Evolutionary conservation across 2,797 vertebrate genomes (phyloP).

Genomic region (Neostethus bicornis): DNA sequence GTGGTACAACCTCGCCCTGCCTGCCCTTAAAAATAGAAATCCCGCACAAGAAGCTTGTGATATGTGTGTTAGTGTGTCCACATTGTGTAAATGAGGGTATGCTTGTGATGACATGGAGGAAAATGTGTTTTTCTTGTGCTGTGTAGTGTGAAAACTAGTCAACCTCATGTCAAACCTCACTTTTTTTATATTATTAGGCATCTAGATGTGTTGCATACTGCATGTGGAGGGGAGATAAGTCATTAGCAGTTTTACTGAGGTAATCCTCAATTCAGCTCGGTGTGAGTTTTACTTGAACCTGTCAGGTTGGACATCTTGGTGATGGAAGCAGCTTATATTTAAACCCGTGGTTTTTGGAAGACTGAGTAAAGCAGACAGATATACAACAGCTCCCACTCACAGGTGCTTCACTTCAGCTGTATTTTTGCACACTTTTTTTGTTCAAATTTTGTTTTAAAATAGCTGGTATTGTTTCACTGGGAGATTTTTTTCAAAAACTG

Average conservation of each 20-base stretch:
- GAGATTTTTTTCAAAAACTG: slow-evolving; percentile 16
- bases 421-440: neutral
- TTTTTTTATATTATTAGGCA: neutral
- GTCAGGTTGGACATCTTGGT: slow-evolving; percentile 27
- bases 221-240: neutral
- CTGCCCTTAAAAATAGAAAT: slow-evolving; percentile 77
- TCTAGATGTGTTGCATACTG: neutral
- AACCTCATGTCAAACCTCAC: too few relatives aligned
- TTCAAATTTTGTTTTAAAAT: slow-evolving; percentile 20
- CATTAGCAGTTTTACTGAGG: neutral
- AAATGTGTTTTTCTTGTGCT: neutral
- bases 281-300: slow-evolving; percentile 29
- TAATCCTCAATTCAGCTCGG: too few relatives aligned
- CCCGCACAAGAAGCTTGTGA: slow-evolving; percentile 62
- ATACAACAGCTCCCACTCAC: slow-evolving; percentile 61
- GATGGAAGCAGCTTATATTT: slow-evolving; percentile 43
- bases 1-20: slow-evolving; percentile 75
- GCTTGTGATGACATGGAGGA: slow-evolving; percentile 8
- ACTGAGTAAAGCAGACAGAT: slow-evolving; percentile 20
- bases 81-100: slow-evolving; percentile 14
- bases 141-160: neutral
- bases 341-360: slow-evolving; percentile 30
- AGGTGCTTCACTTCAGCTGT: slow-evolving; percentile 37
- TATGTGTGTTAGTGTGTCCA: slow-evolving; percentile 60
- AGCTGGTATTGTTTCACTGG: slow-evolving; percentile 17